Base-by-base conservation (phyloP, 2,113 vertebrate species). In the Paedocypris sp. region DNA sequence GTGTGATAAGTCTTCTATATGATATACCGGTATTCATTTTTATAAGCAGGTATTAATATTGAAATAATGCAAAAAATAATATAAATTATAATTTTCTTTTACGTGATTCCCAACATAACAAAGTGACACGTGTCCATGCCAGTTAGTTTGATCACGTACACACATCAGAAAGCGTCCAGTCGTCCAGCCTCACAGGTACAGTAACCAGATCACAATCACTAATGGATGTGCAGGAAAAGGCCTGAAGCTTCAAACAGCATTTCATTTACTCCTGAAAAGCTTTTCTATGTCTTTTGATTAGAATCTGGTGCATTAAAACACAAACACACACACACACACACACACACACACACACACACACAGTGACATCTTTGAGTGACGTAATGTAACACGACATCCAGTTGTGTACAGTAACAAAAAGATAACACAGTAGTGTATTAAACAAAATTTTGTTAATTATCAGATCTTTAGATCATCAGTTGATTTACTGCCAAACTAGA, bases 211-310 rank as follows among this genome's bases (percentile, higher is more conserved):
- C 32, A 58, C 18, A 39, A 28, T 18, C 39, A 32, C 61, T 54
- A 63, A 54, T 63, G 61, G 49, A 53, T 52, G 31, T 42, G 39
- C 13, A 35, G n/a, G n/a, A 46, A 39, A 45, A 4, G 16, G 61
- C 61, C 49, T 35, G 61, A 45, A 22, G 49, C 61, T 35, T 45
- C 61, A 63, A 33, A 53, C 60, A 63, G 19, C 8, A 20, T 18
- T 35, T 25, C 49, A 53, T 19, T 54, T 63, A 46, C 20, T 46
- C 10, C 49, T 35, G 19, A 8, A 36, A 29, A 23, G 49, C 12
- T 53, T 42, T 45, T 29, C 46, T 63, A 18, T 35, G 29, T 32
- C 23, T 54, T 42, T 45, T 18, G 19, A 54, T 51, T 29, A 16
- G 11, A 18, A 54, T 46, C 23, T n/a, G n/a, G n/a, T n/a, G n/a